A percentile compares a stretch with the other conserved stretches of the same genome.
These are phyloP conservation scores for Dryococelus australis DNA, from an alignment of 2,888 invertebrate genomes.

Conservation along the genomic window DNA sequence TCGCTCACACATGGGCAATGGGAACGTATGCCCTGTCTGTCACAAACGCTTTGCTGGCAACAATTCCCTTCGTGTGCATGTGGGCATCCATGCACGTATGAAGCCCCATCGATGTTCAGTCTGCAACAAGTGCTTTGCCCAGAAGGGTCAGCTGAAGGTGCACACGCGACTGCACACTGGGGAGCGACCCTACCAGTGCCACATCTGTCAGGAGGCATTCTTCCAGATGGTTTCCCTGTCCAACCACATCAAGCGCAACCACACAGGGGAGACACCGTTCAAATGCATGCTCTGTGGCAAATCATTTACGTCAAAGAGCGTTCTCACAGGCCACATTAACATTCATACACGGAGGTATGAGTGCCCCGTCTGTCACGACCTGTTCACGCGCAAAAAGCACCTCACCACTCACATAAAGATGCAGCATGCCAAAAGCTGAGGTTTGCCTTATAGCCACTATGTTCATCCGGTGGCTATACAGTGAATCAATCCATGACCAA, in stretches of 20 bases:
- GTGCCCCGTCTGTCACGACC: conserved; percentile 23
- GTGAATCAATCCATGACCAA: neutral
- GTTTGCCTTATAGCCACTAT: neutral
- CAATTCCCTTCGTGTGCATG: conserved; percentile 25
- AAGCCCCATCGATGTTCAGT: conserved; percentile 19
- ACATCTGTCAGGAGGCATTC: conserved; percentile 25
- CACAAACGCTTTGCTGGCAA: conserved; percentile 24
- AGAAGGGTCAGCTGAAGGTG: conserved; percentile 23
- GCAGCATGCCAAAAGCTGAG: conserved; percentile 24
- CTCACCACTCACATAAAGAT: conserved; percentile 20
- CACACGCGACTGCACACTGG: conserved; percentile 33
- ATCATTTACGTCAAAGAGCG: conserved; percentile 1
- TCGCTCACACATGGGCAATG: conserved; percentile 19
- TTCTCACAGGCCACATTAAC: conserved; percentile 24
- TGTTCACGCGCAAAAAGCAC: conserved; percentile 23
- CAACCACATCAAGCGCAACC: conserved; percentile 22
- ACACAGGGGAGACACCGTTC: conserved; percentile 27
- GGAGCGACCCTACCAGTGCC: conserved; percentile 30
- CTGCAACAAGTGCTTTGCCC: conserved; percentile 23
- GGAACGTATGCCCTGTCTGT: conserved; percentile 22
- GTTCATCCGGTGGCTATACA: neutral
- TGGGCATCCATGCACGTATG: conserved; percentile 23
- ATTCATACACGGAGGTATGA: conserved; percentile 20
- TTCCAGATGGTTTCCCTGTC: conserved; percentile 21
- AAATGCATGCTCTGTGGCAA: conserved; percentile 25